A percentile compares a stretch with the other conserved stretches of the same genome.
Conservation (phyloP, 2,888 invertebrate genomes). For the Zaprionus bogoriensis region DNA sequence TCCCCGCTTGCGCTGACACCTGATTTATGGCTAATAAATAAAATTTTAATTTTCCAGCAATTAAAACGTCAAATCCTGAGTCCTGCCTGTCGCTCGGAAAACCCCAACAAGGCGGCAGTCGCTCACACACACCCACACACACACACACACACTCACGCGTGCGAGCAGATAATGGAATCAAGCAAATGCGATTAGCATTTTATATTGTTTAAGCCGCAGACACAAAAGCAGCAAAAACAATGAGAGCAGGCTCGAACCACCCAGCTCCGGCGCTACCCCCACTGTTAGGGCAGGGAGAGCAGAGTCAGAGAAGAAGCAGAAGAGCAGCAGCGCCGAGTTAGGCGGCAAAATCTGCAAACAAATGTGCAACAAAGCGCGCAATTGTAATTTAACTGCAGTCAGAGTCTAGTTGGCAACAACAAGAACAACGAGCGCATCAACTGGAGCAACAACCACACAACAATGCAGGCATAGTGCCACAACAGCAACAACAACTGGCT, state of each 20-base stretch:
- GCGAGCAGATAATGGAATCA: constrained; percentile 41
- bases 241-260: constrained; percentile 2
- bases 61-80: constrained; percentile 52
- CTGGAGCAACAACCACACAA: constrained; percentile 29
- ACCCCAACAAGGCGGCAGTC: neutral
- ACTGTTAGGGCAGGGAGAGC: constrained; percentile 15
- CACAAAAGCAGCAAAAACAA: constrained; percentile 32
- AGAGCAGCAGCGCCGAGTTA: too few species aligned
- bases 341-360: constrained; percentile 59
- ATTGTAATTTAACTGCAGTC: constrained; percentile 78
- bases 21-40: constrained; percentile 67
- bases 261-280: neutral
- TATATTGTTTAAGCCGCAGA: constrained; percentile 61
- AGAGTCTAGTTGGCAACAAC: constrained; percentile 67
- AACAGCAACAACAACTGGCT: constrained; percentile 13
- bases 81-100: constrained; percentile 15
- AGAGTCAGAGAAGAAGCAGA: too few species aligned
- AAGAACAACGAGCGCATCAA: constrained; percentile 35
- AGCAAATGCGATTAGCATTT: constrained; percentile 73
- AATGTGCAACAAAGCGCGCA: constrained; percentile 75
- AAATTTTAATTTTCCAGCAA: constrained; percentile 59
- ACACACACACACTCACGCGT: constrained; percentile 5
- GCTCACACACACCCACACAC: constrained; percentile 5
- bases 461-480: constrained; percentile 32
- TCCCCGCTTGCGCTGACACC: constrained; percentile 24